phyloP scores from a whole-genome alignment of 2,113 vertebrate species.

The Melozone crissalis region DNA sequence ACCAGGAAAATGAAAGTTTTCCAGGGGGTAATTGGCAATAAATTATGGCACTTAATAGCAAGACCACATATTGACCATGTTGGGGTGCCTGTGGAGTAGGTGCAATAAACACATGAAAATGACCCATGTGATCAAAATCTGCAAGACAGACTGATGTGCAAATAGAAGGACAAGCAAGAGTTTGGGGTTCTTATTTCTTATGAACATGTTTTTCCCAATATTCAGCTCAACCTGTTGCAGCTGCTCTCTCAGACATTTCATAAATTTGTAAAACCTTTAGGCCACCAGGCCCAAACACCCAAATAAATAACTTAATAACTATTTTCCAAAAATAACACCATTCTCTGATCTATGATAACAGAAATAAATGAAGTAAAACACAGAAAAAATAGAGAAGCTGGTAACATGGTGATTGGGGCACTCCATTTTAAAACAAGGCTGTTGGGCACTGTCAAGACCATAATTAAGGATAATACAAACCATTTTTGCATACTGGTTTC shows the following conservation, averaged over 20 bases:
- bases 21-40: background rate
- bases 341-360: background rate
- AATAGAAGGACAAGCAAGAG: background rate
- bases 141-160: background rate
- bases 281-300: background rate
- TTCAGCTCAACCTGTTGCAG: background rate
- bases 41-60: background rate
- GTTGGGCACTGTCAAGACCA: background rate
- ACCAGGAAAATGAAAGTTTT: background rate
- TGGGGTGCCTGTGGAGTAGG: background rate
- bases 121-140: background rate
- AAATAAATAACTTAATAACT: background rate
- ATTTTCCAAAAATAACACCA: background rate
- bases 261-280: background rate
- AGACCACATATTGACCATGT: background rate
- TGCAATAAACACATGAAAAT: background rate
- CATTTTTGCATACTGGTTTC: background rate
- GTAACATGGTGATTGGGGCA: background rate
- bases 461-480: background rate
- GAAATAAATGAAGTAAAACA: background rate
- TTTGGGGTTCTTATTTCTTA: background rate
- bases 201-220: background rate
- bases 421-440: background rate
- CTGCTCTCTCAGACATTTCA: background rate
- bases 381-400: background rate